Evolutionary conservation across 2,797 vertebrate species (phyloP).

Genomic region (Darevskia nairensis): DNA sequence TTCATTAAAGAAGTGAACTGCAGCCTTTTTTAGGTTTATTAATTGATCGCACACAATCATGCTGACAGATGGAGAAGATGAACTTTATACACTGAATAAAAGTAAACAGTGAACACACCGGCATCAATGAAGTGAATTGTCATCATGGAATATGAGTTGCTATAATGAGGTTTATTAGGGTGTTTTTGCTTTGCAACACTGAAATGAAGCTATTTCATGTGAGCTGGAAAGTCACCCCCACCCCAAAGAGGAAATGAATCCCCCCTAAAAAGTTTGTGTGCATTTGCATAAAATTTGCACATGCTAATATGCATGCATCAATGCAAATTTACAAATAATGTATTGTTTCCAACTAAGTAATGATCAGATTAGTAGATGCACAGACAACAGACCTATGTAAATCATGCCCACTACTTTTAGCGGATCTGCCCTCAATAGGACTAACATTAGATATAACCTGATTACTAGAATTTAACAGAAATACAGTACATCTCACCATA

Average conservation of each 20-base stretch:
- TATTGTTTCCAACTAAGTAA: no score
- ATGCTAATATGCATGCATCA: neutral
- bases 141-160: conserved; percentile 47
- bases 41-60: conserved; percentile 55
- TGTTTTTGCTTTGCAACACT: conserved; percentile 60
- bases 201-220: conserved; percentile 63
- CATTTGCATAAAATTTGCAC: neutral
- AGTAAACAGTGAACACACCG: conserved; percentile 64
- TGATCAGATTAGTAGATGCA: no score
- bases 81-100: conserved; percentile 67
- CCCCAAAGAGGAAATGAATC: neutral
- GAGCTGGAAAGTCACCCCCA: neutral
- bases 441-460: no score
- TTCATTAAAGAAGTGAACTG: conserved; percentile 56
- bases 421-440: no score
- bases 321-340: no score
- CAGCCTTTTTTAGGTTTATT: conserved; percentile 56
- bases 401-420: no score
- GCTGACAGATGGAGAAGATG: conserved; percentile 69
- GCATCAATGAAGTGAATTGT: conserved; percentile 49
- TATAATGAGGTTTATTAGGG: conserved; percentile 55
- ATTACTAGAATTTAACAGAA: no score
- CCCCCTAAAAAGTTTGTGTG: neutral
- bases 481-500: no score
- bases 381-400: no score